These are phyloP conservation scores for Balaeniceps rex DNA, from an alignment of 2,113 vertebrate genomes.

Conservation along the genomic window DNA sequence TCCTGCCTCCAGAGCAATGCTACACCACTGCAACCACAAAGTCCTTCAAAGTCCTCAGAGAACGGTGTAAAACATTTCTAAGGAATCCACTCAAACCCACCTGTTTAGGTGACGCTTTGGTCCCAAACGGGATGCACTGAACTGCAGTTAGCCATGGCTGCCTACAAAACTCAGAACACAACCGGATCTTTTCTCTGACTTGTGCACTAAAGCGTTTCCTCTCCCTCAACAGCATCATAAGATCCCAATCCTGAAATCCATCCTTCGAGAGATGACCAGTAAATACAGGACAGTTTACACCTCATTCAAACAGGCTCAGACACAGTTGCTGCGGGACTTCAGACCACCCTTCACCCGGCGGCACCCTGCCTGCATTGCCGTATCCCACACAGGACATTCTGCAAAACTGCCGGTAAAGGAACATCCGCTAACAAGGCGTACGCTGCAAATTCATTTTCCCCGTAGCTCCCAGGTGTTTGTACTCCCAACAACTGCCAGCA, in stretches of 20 bases:
- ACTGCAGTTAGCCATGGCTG: accelerated
- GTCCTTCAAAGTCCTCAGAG: accelerated
- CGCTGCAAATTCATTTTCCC: accelerated
- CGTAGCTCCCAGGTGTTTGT: not conserved
- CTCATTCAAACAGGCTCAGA: not conserved
- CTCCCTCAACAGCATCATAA: not conserved
- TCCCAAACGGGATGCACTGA: not conserved
- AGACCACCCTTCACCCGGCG: not conserved
- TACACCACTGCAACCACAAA: not conserved
- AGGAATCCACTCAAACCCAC: not conserved
- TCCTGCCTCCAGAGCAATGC: not conserved
- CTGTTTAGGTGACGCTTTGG: accelerated
- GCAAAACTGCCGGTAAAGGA: not conserved
- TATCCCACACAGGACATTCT: accelerated
- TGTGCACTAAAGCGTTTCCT: not conserved
- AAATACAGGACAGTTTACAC: too few species aligned
- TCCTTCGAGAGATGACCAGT: too few species aligned
- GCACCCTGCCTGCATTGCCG: not conserved
- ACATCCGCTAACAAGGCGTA: not conserved
- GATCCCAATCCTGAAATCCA: not conserved
- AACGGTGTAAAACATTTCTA: accelerated
- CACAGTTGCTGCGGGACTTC: accelerated
- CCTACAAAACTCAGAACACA: not conserved
- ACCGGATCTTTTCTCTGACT: not conserved
- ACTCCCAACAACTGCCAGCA: not conserved